Conservation (phyloP, 2,888 invertebrate genomes). For the Eupithecia exiguata region DNA sequence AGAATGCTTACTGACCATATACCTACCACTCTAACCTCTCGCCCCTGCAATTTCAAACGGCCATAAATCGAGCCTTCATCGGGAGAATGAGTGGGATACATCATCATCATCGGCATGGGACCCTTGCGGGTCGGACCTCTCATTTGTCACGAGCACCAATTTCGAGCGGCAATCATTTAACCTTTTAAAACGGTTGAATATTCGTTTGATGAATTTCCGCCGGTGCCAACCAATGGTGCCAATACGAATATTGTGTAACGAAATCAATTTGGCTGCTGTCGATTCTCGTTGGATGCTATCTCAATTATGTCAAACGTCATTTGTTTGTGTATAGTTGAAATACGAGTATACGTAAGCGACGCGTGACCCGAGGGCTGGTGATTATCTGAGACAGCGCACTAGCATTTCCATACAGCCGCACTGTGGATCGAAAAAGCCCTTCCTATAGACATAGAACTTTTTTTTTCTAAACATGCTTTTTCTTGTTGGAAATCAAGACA, state of each 20-base stretch:
- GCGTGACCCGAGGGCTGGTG: too few species aligned
- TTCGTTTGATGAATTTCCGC: not conserved
- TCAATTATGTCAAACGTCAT: not conserved
- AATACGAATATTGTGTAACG: not conserved
- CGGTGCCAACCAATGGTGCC: not conserved
- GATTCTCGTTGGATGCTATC: not conserved
- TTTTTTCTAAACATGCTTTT: too few species aligned
- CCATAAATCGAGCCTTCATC: constrained; percentile 10
- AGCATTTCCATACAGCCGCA: too few species aligned
- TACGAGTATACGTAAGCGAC: too few species aligned
- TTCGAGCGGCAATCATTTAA: constrained; percentile 36
- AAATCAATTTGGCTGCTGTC: not conserved
- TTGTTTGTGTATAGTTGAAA: too few species aligned
- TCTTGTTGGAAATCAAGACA: too few species aligned
- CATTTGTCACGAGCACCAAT: constrained; percentile 18
- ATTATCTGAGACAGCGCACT: too few species aligned
- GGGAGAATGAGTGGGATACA: constrained; percentile 8
- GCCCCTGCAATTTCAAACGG: constrained; percentile 5
- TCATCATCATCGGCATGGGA: not conserved
- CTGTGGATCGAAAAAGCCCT: too few species aligned
- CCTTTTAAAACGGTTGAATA: constrained; percentile 12
- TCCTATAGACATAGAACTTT: too few species aligned
- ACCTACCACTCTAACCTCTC: constrained; percentile 5
- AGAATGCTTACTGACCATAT: not conserved
- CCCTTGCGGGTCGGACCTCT: not conserved